Evolutionary conservation across 2,113 vertebrate genomes (phyloP).

Genomic region (Donacobius atricapilla): DNA sequence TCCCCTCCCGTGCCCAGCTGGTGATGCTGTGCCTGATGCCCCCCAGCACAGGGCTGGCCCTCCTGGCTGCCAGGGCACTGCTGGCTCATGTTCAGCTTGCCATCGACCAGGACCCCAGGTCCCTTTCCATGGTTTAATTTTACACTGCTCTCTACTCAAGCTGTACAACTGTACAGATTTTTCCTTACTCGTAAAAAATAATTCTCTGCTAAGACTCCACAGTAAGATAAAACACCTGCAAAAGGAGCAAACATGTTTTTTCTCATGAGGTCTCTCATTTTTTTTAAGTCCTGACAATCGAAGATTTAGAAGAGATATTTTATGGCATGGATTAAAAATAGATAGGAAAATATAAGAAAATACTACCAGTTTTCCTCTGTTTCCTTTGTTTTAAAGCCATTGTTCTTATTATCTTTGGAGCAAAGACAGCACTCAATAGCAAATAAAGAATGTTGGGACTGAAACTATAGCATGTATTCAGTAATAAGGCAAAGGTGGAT

Average conservation of each 20-base stretch:
- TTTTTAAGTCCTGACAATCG: not conserved
- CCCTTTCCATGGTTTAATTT: not conserved
- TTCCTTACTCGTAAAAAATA: not conserved
- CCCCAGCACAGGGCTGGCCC: not conserved
- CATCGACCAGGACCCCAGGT: accelerated
- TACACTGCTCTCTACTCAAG: not conserved
- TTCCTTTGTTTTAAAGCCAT: not conserved
- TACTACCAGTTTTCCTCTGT: not conserved
- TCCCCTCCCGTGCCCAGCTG: not conserved
- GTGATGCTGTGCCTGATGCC: accelerated
- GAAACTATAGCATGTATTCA: not conserved
- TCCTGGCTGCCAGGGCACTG: not conserved
- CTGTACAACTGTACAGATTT: not conserved
- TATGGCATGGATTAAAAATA: not conserved
- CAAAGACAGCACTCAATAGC: not conserved
- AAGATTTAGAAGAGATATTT: not conserved
- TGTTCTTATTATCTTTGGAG: not conserved
- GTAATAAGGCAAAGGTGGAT: not conserved
- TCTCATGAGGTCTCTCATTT: not conserved
- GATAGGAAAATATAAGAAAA: not conserved
- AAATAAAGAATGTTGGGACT: not conserved
- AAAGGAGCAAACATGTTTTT: not conserved
- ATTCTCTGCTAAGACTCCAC: not conserved
- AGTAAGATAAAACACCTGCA: not conserved
- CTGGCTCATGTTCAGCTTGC: accelerated